Percentiles rank a stretch among this genome's conserved stretches.
Evolutionary conservation across 2,113 vertebrate genomes (phyloP).

Genomic region (Callocephalon fimbriatum): DNA sequence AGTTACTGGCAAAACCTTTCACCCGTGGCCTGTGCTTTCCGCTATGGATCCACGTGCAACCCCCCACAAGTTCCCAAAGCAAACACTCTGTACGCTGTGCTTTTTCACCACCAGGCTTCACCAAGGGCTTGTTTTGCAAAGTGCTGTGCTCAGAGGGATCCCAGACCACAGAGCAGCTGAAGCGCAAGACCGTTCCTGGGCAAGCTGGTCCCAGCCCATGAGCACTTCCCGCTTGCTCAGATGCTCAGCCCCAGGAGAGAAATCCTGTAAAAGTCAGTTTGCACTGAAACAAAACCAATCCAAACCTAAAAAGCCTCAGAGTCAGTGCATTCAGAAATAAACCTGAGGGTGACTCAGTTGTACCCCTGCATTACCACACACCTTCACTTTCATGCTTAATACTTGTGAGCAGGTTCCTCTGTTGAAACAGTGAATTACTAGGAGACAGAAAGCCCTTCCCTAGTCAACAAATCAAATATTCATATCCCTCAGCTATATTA

Average conservation of each 20-base stretch:
- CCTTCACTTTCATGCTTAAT: neutral
- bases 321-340: accelerated
- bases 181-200: neutral
- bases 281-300: neutral
- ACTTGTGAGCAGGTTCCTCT: neutral
- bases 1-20: accelerated
- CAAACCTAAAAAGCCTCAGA: neutral
- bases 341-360: neutral
- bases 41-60: accelerated
- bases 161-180: neutral
- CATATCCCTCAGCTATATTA: neutral
- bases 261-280: neutral
- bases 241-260: neutral
- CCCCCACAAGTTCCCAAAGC: neutral
- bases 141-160: accelerated
- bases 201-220: accelerated
- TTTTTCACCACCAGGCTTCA: accelerated
- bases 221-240: accelerated
- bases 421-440: neutral
- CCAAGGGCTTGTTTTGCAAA: neutral
- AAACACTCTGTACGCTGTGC: accelerated
- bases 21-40: neutral
- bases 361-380: neutral
- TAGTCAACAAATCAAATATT: neutral
- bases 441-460: neutral